Conservation (phyloP, 1,140 invertebrate genomes). For the Parapsyche elsis region DNA sequence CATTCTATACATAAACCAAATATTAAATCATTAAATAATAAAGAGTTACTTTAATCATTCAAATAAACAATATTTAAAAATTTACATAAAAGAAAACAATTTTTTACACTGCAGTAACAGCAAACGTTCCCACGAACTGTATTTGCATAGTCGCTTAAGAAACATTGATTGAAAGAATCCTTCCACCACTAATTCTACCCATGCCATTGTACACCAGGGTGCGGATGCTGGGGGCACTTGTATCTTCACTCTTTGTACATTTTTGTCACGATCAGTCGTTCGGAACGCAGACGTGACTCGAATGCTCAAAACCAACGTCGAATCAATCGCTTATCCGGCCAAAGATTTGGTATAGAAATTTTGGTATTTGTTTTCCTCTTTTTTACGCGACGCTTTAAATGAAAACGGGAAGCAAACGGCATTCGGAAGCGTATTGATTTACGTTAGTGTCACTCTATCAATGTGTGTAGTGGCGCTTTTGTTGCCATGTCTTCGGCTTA, state of each 20-base stretch:
- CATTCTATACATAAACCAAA: no score
- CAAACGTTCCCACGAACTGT: no score
- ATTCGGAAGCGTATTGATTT: conserved; percentile 35
- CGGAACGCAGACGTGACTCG: conserved; percentile 51
- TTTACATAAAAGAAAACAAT: no score
- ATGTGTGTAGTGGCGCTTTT: neutral
- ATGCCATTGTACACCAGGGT: no score
- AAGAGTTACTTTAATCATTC: no score
- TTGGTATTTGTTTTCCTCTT: conserved; percentile 49
- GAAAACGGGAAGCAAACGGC: conserved; percentile 22
- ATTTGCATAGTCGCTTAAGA: conserved; percentile 8
- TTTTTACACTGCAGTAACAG: no score
- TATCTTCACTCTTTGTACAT: conserved; percentile 44
- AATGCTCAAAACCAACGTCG: conserved; percentile 25
- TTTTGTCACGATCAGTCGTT: conserved; percentile 53
- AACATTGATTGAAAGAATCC: conserved; percentile 26
- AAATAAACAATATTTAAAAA: no score
- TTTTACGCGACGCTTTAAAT: conserved; percentile 36
- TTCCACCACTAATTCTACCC: neutral
- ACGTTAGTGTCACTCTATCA: conserved; percentile 6
- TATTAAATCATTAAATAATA: no score
- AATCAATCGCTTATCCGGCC: conserved; percentile 54
- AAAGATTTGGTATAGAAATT: conserved; percentile 54
- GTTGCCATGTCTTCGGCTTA: neutral
- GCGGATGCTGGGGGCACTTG: conserved; percentile 24